Evolutionary conservation across 2,888 invertebrate genomes (phyloP), one percentile per base, ranked within the genome.

Genomic region (Leptarthrus brevirostris): DNA sequence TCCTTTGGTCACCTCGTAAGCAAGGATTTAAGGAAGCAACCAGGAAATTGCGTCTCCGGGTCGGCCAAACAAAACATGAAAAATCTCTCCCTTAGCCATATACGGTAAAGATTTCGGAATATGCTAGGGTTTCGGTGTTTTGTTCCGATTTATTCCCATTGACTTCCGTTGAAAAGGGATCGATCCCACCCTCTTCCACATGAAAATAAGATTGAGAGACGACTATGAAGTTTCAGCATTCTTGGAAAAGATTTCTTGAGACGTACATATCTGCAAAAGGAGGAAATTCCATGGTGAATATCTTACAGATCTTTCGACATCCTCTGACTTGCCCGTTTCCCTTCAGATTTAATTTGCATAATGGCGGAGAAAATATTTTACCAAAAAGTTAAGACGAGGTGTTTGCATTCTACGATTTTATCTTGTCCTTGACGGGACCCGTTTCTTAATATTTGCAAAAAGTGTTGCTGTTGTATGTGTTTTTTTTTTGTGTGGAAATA

Each of bases 291-390:
- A 24, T 49, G 34, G 16, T 18, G 52, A 69, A 69, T 69, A 69
- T 69, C 69, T 52, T 69, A 49, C 52, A 52, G 30, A 52, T 69
- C 69, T 70, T 70, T 70, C 20, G 47, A 24, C 58, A 56, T 58
- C 52, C 36, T 47, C 56, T 36, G 52, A 36, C 26, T 44, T 22
- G 44, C 44, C 24, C 22, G 64, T 47, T 64, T 58, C 69, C 58
- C 58, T 66, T 73, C 49, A 69, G 61, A 75, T 70, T 64, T 73
- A 75, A 75, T 75, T 73, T 75, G 73, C 73, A 75, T 75, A 75
- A 75, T 75, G 70, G 75, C 75, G 58, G 69, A 61, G 73, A 75
- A 75, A 75, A 75, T 75, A 75, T 75, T 75, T 75, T 75, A 73
- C 53, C 73, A 52, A 73, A 74, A 75, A 75, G 73, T 75, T 75